Percentiles rank a stretch among this genome's conserved stretches.
These are phyloP conservation scores for Botrylloides violaceus DNA, from an alignment of 23 tunicate genomes.

Conservation along the genomic window DNA sequence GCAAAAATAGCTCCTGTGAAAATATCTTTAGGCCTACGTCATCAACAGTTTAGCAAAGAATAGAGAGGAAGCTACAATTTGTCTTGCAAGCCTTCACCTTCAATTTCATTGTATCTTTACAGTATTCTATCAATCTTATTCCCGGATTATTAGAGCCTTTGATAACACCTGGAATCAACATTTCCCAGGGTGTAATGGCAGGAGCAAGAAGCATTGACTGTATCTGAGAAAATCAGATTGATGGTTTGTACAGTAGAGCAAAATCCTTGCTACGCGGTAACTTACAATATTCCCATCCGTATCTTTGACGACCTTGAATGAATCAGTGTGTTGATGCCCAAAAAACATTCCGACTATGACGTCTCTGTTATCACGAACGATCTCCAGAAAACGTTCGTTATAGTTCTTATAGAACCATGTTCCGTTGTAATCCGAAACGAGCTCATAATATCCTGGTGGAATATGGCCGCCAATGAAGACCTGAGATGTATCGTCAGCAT, in stretches of 20 bases:
- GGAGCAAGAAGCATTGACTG: conserved; percentile 55
- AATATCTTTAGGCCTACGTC: no score
- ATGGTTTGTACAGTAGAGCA: neutral
- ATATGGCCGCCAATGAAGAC: conserved; percentile 66
- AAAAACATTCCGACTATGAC: conserved; percentile 78
- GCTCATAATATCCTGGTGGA: conserved; percentile 83
- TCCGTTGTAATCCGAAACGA: conserved; percentile 40
- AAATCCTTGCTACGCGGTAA: no score
- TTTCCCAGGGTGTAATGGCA: conserved; percentile 92
- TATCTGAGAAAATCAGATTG: conserved; percentile 17
- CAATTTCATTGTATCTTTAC: conserved; percentile 18
- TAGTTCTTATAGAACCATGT: conserved; percentile 65
- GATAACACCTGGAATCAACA: conserved; percentile 58
- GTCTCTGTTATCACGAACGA: conserved; percentile 38
- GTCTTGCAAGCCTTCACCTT: no score
- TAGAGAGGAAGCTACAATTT: no score
- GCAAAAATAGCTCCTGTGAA: no score
- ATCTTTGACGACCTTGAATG: conserved; percentile 59
- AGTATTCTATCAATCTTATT: conserved; percentile 52
- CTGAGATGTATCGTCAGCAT: no score
- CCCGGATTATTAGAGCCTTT: conserved; percentile 95
- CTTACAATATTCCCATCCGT: conserved; percentile 33
- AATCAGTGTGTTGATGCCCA: conserved; percentile 92
- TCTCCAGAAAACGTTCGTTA: conserved; percentile 33
- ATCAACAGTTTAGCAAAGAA: no score